A percentile compares a stretch with the other conserved stretches of the same genome.
Evolutionary conservation across 1,140 invertebrate genomes (phyloP).

Genomic region (Drosophila cardini): DNA sequence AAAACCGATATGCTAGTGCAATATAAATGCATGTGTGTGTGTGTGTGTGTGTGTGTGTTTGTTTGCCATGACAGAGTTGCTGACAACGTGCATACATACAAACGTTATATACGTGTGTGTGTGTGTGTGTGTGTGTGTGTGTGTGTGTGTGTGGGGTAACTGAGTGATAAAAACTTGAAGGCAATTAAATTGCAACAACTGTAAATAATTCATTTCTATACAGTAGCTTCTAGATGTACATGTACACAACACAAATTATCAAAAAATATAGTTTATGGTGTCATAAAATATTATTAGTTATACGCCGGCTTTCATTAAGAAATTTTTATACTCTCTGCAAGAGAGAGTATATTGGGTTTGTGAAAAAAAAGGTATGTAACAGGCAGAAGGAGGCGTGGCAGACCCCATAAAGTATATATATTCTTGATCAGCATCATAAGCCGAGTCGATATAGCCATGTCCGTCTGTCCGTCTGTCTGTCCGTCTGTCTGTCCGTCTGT

Average conservation of each 20-base stretch:
- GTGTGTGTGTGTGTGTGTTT: conserved; percentile 21
- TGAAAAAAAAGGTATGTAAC: too few relatives aligned
- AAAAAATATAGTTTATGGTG: conserved; percentile 23
- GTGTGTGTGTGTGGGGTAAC: background rate
- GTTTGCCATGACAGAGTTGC: conserved; percentile 7
- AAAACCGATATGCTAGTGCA: conserved; percentile 26
- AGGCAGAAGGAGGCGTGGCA: too few relatives aligned
- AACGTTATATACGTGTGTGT: background rate
- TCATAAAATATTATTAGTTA: conserved; percentile 12
- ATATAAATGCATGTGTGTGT: conserved; percentile 7
- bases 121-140: background rate
- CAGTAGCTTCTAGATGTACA: background rate
- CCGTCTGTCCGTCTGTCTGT: too few relatives aligned
- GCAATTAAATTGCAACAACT: conserved; percentile 9
- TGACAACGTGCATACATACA: background rate
- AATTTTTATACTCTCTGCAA: too few relatives aligned
- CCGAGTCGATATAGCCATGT: too few relatives aligned
- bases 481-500: too few relatives aligned
- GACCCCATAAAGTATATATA: too few relatives aligned
- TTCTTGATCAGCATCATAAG: too few relatives aligned
- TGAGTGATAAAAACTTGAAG: conserved; percentile 5
- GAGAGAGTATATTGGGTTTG: too few relatives aligned
- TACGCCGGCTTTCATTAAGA: conserved; percentile 9
- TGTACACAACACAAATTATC: background rate
- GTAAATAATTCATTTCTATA: conserved; percentile 19